Conservation (phyloP, 2,888 invertebrate species). For the Zygothrica quintamaculata region DNA sequence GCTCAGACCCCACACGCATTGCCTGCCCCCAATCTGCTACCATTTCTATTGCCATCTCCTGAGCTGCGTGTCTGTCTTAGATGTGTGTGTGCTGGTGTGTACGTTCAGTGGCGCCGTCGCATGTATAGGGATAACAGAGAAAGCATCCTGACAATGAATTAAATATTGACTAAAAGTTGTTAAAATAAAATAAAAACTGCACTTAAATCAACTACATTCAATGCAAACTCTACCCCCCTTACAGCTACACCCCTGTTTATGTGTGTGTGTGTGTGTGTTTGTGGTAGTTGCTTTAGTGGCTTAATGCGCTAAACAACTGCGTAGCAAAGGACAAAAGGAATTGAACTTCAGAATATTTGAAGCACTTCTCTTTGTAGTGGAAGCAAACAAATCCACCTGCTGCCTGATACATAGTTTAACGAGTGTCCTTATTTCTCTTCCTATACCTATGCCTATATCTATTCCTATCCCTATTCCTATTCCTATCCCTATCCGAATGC, state of each 20-base stretch:
- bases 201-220: too few species aligned
- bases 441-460: too few species aligned
- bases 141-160: too few species aligned
- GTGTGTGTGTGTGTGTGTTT: slow-evolving; percentile 8
- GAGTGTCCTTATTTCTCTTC: neutral
- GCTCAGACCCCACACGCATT: slow-evolving; percentile 15
- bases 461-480: too few species aligned
- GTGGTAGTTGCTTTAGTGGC: slow-evolving; percentile 65
- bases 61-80: neutral
- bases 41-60: neutral
- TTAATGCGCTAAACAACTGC: slow-evolving; percentile 73
- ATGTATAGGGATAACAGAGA: too few species aligned
- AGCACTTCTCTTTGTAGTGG: slow-evolving; percentile 32
- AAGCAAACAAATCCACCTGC: slow-evolving; percentile 23
- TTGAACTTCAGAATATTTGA: slow-evolving; percentile 54
- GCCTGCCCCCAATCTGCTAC: slow-evolving; percentile 1
- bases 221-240: too few species aligned
- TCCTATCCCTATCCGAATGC: too few species aligned
- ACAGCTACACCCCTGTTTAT: slow-evolving; percentile 1
- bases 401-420: slow-evolving; percentile 16
- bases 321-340: slow-evolving; percentile 47
- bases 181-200: too few species aligned
- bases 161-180: too few species aligned
- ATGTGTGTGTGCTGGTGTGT: neutral
- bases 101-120: neutral